Conservation (phyloP, 2,113 vertebrate genomes). For the Leptobrachium ailaonicum region DNA sequence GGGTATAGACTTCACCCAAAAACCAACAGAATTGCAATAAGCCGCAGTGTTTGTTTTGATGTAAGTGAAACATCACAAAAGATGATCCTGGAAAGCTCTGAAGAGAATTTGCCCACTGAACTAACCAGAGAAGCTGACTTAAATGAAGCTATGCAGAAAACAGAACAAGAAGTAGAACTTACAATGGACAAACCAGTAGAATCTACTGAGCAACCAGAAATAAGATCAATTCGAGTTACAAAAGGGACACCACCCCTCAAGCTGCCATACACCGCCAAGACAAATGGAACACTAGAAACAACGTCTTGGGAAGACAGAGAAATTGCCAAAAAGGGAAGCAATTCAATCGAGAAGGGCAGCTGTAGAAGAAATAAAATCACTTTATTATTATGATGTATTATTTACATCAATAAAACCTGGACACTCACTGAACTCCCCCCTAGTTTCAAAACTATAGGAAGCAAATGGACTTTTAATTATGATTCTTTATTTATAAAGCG, state of each 20-base stretch:
- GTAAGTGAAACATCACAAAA: not conserved
- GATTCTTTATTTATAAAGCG: too few relatives aligned
- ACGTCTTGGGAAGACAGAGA: not conserved
- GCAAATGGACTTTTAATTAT: conserved; percentile 1
- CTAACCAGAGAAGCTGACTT: not conserved
- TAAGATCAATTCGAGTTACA: not conserved
- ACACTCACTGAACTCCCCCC: not conserved
- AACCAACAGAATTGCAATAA: not conserved
- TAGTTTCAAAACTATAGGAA: not conserved
- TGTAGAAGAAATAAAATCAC: not conserved
- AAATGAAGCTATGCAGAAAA: not conserved
- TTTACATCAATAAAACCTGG: not conserved
- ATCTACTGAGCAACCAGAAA: not conserved
- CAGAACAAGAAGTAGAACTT: not conserved
- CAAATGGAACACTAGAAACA: not conserved
- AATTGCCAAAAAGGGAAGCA: too few relatives aligned
- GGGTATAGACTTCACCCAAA: not conserved
- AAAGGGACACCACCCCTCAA: not conserved
- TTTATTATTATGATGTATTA: not conserved
- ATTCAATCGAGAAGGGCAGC: too few relatives aligned
- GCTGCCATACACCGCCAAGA: not conserved
- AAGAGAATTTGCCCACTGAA: conserved; percentile 19
- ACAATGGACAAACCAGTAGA: conserved; percentile 3
- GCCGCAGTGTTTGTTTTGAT: not conserved
- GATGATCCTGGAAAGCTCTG: not conserved